Evolutionary conservation across 2,888 invertebrate species (phyloP), one percentile per base, ranked within the genome.

Genomic region (Terebella lapidaria): DNA sequence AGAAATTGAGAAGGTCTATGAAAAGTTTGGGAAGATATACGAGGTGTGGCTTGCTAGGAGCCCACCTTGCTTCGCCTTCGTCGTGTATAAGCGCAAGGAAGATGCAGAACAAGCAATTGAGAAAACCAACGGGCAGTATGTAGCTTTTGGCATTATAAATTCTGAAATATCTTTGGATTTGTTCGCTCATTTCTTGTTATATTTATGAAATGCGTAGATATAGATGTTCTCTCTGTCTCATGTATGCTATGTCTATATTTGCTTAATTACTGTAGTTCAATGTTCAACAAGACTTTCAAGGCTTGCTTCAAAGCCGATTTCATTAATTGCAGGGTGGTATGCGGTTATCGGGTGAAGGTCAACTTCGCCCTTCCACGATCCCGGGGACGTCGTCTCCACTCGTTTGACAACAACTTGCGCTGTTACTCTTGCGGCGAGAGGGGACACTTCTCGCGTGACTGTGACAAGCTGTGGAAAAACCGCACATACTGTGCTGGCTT

Each of bases 31-130:
- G 1, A 78, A 77, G 24, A 68, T 85, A 22, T 80, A 81, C 64
- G 86, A 86, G 71, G 81, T 85, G 3, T 86, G 85, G 85, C 81
- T 86, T 74, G 85, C 85, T 0, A 82, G 83, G 64, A 85, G 84
- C 67, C 84, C 85, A 10, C 86, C 85, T 1, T 85, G 85, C 69
- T 86, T 85, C 80, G 85, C 85, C n/a, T 85, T 86, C 78, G 83
- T 85, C 55, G 85, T 85, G 10, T 86, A 79, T 73, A 83, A 83
- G 69, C 81, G 83, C 64, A 83, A 82, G 67, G 83, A 84, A 68
- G 83, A 84, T 74, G 85, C 85, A 84, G 87, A 89, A 81, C 88
- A 88, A 81, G 87, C 90, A 82, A 86, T 90, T 84, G 87, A 87
- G 74, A 89, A 89, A 83, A 88, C 89, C 84, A 87, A 88, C 83